These are phyloP conservation scores for Macroteleia sp. DNA, from an alignment of 2,888 invertebrate species.

Conservation along the genomic window DNA sequence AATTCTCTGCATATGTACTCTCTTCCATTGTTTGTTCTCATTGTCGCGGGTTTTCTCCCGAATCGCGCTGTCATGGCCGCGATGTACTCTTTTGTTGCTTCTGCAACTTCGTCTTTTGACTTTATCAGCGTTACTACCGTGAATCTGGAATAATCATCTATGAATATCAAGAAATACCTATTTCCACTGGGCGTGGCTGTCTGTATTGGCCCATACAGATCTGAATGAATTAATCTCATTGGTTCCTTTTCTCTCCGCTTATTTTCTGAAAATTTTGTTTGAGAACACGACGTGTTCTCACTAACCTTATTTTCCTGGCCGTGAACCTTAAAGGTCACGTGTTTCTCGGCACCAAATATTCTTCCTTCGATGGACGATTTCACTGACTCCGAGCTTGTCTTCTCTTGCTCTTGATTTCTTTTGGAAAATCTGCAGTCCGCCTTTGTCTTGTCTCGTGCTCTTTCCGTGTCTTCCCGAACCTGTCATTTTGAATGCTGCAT, in stretches of 20 bases:
- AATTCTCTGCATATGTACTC: slow-evolving; percentile 29
- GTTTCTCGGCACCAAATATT: too few relatives aligned
- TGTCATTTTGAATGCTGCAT: slow-evolving; percentile 5
- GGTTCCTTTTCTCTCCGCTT: slow-evolving; percentile 35
- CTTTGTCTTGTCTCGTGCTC: too few relatives aligned
- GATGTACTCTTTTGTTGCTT: slow-evolving; percentile 40
- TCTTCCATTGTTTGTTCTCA: slow-evolving; percentile 22
- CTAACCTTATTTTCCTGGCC: too few relatives aligned
- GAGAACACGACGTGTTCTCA: slow-evolving; percentile 3
- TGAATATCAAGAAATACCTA: slow-evolving; percentile 63
- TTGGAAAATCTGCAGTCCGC: too few relatives aligned
- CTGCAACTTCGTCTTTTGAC: slow-evolving; percentile 40
- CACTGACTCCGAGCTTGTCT: too few relatives aligned
- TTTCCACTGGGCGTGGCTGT: slow-evolving; percentile 58
- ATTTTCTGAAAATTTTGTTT: slow-evolving; percentile 60
- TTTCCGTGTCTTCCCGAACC: not conserved
- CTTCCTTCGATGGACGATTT: too few relatives aligned
- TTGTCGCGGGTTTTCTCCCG: slow-evolving; percentile 1
- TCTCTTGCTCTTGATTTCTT: too few relatives aligned
- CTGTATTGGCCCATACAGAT: slow-evolving; percentile 69
- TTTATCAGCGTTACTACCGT: slow-evolving; percentile 43
- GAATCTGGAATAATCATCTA: slow-evolving; percentile 59
- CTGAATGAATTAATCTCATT: slow-evolving; percentile 65
- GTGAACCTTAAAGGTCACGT: too few relatives aligned
- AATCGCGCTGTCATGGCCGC: slow-evolving; percentile 33